Evolutionary conservation across 2,113 vertebrate species (phyloP).

Genomic region (Morone chrysops): DNA sequence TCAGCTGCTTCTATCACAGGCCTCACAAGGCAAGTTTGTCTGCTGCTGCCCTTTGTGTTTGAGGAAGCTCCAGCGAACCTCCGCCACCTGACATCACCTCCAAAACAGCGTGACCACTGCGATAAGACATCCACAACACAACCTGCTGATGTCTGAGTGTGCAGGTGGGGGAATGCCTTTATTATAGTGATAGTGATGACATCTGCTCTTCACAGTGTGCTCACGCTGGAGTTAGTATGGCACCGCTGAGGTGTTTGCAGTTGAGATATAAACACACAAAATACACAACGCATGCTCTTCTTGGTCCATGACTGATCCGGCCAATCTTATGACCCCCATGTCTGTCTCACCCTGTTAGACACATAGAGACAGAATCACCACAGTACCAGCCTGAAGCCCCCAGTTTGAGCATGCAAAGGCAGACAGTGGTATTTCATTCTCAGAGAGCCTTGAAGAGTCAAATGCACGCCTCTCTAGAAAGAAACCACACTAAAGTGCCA

Average conservation of each 20-base stretch:
- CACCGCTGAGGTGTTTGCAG: background rate
- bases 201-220: conserved; percentile 7
- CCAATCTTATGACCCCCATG: conserved; percentile 41
- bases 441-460: conserved; percentile 66
- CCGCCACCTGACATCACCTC: conserved; percentile 60
- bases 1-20: conserved; percentile 23
- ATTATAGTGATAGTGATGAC: conserved; percentile 18
- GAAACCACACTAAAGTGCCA: conserved; percentile 79
- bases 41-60: conserved; percentile 19
- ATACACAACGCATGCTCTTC: background rate
- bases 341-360: conserved; percentile 33
- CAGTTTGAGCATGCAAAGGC: conserved; percentile 70
- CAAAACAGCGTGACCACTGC: conserved; percentile 33
- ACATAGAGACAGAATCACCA: conserved; percentile 40
- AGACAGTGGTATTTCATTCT: conserved; percentile 77
- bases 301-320: background rate
- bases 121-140: conserved; percentile 35
- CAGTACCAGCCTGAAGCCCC: conserved; percentile 60
- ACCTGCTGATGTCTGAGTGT: conserved; percentile 3
- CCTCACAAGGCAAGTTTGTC: background rate
- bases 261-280: background rate
- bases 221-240: conserved; percentile 9
- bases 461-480: conserved; percentile 66
- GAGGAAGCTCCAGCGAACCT: conserved; percentile 30
- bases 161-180: conserved; percentile 1